These are phyloP conservation scores for Amiota communis DNA, from an alignment of 2,888 invertebrate genomes.

Conservation along the genomic window DNA sequence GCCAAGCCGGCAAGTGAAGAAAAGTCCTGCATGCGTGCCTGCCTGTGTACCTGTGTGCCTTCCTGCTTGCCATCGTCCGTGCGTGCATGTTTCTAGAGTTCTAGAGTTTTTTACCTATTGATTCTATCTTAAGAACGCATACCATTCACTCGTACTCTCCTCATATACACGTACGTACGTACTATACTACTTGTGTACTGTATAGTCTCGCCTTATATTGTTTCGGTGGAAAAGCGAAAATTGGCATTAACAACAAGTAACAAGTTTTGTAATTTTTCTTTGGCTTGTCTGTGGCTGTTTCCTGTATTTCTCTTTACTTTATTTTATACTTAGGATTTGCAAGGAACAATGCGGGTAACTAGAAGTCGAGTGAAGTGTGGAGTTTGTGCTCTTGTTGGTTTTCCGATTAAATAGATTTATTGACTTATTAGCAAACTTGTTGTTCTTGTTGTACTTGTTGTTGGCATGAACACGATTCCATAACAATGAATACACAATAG, in stretches of 20 bases:
- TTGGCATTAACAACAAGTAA: constrained; percentile 2
- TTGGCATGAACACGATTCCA: too few species aligned
- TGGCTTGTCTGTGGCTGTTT: constrained; percentile 19
- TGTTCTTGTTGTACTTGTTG: not conserved
- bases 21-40: too few species aligned
- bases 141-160: too few species aligned
- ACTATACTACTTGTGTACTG: too few species aligned
- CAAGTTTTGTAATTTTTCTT: constrained; percentile 17
- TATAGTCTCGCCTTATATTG: too few species aligned
- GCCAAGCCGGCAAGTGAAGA: too few species aligned
- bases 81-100: constrained; percentile 21
- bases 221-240: not conserved
- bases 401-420: constrained; percentile 52
- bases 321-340: too few species aligned
- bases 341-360: not conserved
- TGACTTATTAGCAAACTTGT: constrained; percentile 34
- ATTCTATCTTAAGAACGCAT: too few species aligned
- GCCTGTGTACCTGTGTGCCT: too few species aligned
- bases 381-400: constrained; percentile 9
- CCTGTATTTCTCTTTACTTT: not conserved
- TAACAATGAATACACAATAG: too few species aligned
- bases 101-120: not conserved
- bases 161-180: too few species aligned
- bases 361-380: too few species aligned
- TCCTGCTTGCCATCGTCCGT: not conserved